These are phyloP conservation scores for Drosophila bocki DNA, from an alignment of 1,140 invertebrate genomes.

Conservation along the genomic window DNA sequence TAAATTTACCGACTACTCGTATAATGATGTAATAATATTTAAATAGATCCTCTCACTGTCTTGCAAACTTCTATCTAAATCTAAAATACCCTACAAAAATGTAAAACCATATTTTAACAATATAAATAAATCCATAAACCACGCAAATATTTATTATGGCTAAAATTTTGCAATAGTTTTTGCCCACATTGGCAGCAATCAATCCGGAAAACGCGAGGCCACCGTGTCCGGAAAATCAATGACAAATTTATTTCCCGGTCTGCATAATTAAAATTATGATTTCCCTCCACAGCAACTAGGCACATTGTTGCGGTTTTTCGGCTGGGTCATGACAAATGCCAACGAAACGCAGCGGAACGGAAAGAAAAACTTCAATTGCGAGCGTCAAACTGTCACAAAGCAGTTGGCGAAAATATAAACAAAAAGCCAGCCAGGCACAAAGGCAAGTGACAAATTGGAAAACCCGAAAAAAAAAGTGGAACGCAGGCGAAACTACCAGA, in stretches of 20 bases:
- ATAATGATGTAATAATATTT: no score
- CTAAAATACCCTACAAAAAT: no score
- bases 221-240: slow-evolving; percentile 48
- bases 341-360: slow-evolving; percentile 20
- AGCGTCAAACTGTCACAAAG: slow-evolving; percentile 64
- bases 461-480: slow-evolving; percentile 38
- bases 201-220: slow-evolving; percentile 15
- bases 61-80: no score
- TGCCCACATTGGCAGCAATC: slow-evolving; percentile 21
- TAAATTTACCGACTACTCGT: no score
- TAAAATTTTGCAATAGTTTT: slow-evolving; percentile 3
- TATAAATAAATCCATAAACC: neutral
- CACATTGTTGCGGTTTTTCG: slow-evolving; percentile 36
- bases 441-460: slow-evolving; percentile 74
- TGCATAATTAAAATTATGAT: slow-evolving; percentile 69
- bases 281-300: slow-evolving; percentile 19
- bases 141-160: neutral
- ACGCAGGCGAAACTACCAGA: slow-evolving; percentile 49
- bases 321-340: slow-evolving; percentile 14
- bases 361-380: slow-evolving; percentile 57
- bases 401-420: slow-evolving; percentile 53
- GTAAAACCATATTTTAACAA: neutral
- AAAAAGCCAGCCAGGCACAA: slow-evolving; percentile 39
- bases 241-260: slow-evolving; percentile 45
- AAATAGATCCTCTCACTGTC: no score